Conservation (phyloP, 1,140 invertebrate genomes). For the Drosophila auraria region DNA sequence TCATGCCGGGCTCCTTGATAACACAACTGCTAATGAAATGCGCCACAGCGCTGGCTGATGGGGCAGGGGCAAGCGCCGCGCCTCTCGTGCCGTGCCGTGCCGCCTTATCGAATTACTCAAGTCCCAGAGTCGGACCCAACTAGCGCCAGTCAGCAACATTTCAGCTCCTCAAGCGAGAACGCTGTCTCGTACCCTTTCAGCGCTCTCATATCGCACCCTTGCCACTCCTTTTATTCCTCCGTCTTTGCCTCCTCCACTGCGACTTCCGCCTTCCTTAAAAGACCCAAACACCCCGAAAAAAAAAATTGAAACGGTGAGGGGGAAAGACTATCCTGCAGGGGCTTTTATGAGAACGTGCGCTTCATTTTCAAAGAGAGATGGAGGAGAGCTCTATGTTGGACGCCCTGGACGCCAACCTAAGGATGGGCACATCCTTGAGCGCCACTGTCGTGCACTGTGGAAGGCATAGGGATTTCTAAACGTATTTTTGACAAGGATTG, state of each 20-base stretch:
- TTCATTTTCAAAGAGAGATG: conserved; percentile 64
- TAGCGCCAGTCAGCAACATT: conserved; percentile 80
- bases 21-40: conserved; percentile 77
- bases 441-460: conserved; percentile 26
- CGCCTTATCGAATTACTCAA: conserved; percentile 78
- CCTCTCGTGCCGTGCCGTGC: conserved; percentile 26
- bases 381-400: conserved; percentile 37
- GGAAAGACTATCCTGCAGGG: conserved; percentile 58
- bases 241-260: neutral
- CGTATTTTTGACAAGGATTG: too few species aligned
- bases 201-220: conserved; percentile 48
- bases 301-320: conserved; percentile 29
- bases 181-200: conserved; percentile 77
- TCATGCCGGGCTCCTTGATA: conserved; percentile 50
- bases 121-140: conserved; percentile 42
- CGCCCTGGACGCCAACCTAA: conserved; percentile 5
- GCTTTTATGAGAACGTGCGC: conserved; percentile 75
- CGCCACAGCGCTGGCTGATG: conserved; percentile 62
- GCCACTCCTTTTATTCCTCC: conserved; percentile 27
- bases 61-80: conserved; percentile 24
- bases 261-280: conserved; percentile 12
- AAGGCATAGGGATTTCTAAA: too few species aligned
- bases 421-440: conserved; percentile 13
- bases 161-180: conserved; percentile 57
- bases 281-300: conserved; percentile 47